Conservation (phyloP, 2,888 invertebrate species). For the Xanthia togata region DNA sequence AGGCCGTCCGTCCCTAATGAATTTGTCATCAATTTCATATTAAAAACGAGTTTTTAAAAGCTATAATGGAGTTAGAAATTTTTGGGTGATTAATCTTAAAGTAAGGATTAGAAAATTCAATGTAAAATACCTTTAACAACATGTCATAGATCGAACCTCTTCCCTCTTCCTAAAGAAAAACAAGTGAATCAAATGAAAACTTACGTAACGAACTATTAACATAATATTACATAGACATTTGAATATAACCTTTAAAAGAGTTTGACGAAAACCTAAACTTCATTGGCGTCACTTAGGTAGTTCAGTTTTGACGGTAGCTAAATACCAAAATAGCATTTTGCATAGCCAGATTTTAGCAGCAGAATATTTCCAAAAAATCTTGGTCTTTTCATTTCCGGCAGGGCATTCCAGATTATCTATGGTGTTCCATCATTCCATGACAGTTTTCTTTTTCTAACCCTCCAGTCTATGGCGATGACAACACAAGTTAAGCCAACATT, state of each 20-base stretch:
- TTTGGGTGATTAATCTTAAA: slow-evolving; percentile 8
- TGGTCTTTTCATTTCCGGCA: not conserved
- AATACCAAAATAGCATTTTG: too few relatives aligned
- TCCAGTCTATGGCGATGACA: not conserved
- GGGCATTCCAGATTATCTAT: not conserved
- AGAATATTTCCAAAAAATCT: not conserved
- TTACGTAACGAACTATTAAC: not conserved
- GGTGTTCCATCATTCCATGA: not conserved
- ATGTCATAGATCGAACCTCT: too few relatives aligned
- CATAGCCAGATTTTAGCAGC: not conserved
- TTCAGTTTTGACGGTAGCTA: not conserved
- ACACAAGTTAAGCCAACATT: not conserved
- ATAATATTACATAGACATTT: not conserved
- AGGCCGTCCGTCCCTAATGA: slow-evolving; percentile 34
- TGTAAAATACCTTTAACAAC: not conserved
- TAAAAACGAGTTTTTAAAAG: slow-evolving; percentile 39
- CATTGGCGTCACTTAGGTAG: not conserved
- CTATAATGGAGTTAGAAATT: slow-evolving; percentile 12
- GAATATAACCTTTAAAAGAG: not conserved
- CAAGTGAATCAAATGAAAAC: not conserved
- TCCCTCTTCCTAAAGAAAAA: not conserved
- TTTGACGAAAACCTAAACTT: not conserved
- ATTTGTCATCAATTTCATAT: slow-evolving; percentile 37
- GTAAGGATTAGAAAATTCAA: slow-evolving; percentile 10
- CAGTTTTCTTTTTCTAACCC: not conserved